Evolutionary conservation across 1,140 invertebrate species (phyloP), one percentile per base, ranked within the genome.

Genomic region (Streblospio benedicti): DNA sequence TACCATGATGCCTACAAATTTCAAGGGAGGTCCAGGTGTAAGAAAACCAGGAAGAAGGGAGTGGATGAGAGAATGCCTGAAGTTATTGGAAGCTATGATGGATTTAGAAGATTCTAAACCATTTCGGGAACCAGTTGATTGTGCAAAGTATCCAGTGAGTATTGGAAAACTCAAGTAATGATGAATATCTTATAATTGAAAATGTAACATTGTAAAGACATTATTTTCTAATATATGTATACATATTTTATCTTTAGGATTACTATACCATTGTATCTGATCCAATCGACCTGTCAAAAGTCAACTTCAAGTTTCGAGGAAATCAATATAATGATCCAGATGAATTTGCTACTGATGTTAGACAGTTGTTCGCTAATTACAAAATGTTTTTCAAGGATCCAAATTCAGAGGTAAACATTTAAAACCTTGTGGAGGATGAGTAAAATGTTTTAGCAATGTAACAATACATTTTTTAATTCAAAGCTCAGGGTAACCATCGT

Each of bases 231-330:
- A 53, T 53, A 32, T 53, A 28, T 53, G 4, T 53, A 30, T 55
- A 20, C 20, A 38, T 25, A 20, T 50, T 25, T 25, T 41, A 57
- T 6, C 23, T 14, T 9, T 43, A 61, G 59, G 59, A 44, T 5
- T 61, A 61, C 30, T 56, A 61, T 47, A 54, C 25, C 16, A 20
- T 56, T 25, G 52, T 61, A 18, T 20, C 27, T 4, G 47, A 61
- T 41, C 59, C 59, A 30, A 56, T 61, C 27, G 59, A 61, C 27
- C 59, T 61, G 59, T 61, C 59, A 16, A 55, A 61, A 43, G 49
- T 61, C 9, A 35, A 41, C 43, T 35, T 55, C 25, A 55, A 54
- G 38, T 61, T 61, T 44, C 59, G 49, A 16, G 45, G 41, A 14
- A 53, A 53, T 16, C 6, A 14, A n/a, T 61, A 61, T 25, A 41